These are phyloP conservation scores for Phania funesta DNA, from an alignment of 2,888 invertebrate species.

Conservation along the genomic window DNA sequence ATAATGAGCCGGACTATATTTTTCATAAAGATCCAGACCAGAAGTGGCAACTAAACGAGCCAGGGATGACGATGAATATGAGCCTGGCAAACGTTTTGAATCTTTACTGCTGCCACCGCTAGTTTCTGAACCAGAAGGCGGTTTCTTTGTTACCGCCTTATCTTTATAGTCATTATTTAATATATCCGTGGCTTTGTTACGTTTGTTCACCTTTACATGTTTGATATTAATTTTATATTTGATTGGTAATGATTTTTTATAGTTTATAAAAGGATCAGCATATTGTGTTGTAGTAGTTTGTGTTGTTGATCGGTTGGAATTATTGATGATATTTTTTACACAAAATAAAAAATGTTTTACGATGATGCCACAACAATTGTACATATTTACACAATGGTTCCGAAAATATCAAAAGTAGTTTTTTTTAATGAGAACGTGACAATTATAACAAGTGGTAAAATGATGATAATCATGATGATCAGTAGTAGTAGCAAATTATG, in stretches of 20 bases:
- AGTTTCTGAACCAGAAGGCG: slow-evolving; percentile 68
- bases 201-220: slow-evolving; percentile 58
- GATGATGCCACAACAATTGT: slow-evolving; percentile 56
- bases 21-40: slow-evolving; percentile 86
- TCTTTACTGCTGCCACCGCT: slow-evolving; percentile 71
- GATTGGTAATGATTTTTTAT: slow-evolving; percentile 38
- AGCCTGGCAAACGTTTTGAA: slow-evolving; percentile 76
- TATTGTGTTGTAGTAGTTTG: slow-evolving; percentile 53
- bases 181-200: slow-evolving; percentile 67
- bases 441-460: slow-evolving; percentile 44
- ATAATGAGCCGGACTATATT: slow-evolving; percentile 88
- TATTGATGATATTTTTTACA: slow-evolving; percentile 54
- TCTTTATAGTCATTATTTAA: slow-evolving; percentile 70
- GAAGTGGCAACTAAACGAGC: slow-evolving; percentile 83
- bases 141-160: slow-evolving; percentile 66
- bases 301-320: slow-evolving; percentile 44
- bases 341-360: slow-evolving; percentile 49
- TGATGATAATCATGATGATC: slow-evolving; percentile 33
- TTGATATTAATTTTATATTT: slow-evolving; percentile 25
- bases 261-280: slow-evolving; percentile 67
- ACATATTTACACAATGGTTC: slow-evolving; percentile 61
- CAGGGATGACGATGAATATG: slow-evolving; percentile 81
- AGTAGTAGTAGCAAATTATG: slow-evolving; percentile 55
- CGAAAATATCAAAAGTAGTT: slow-evolving; percentile 52
- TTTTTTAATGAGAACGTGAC: slow-evolving; percentile 45